Evolutionary conservation across 2,797 vertebrate genomes (phyloP).

Genomic region (Masticophis lateralis): DNA sequence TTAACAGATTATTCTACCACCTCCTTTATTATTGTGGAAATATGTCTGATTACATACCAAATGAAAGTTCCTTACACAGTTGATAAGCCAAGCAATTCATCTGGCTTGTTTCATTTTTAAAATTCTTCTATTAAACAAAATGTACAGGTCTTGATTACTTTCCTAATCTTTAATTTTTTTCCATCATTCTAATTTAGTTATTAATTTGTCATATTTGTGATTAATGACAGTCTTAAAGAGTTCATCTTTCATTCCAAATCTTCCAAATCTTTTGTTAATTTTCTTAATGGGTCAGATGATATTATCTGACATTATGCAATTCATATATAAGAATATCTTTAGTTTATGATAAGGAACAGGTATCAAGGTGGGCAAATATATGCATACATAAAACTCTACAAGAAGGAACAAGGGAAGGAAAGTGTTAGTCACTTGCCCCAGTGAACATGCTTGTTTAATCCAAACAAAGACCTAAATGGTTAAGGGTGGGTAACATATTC

Average conservation of each 20-base stretch:
- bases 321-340: not conserved
- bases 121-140: not conserved
- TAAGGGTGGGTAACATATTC: not conserved
- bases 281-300: not conserved
- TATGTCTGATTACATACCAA: not conserved
- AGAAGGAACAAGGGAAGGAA: not conserved
- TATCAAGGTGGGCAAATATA: not conserved
- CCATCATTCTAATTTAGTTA: not conserved
- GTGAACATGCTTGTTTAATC: not conserved
- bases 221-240: not conserved
- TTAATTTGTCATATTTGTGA: not conserved
- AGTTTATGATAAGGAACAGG: not conserved
- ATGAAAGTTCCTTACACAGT: not conserved
- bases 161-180: not conserved
- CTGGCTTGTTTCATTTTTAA: not conserved
- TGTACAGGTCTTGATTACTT: not conserved
- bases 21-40: not conserved
- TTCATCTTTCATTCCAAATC: not conserved
- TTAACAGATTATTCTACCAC: not conserved
- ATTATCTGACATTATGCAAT: not conserved
- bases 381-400: not conserved
- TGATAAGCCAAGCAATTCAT: not conserved
- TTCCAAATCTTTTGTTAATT: not conserved
- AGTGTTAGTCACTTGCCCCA: not conserved
- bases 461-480: not conserved